Evolutionary conservation across 2,113 vertebrate species (phyloP), one percentile per base, ranked within the genome.

Genomic region (Tiliqua scincoides): DNA sequence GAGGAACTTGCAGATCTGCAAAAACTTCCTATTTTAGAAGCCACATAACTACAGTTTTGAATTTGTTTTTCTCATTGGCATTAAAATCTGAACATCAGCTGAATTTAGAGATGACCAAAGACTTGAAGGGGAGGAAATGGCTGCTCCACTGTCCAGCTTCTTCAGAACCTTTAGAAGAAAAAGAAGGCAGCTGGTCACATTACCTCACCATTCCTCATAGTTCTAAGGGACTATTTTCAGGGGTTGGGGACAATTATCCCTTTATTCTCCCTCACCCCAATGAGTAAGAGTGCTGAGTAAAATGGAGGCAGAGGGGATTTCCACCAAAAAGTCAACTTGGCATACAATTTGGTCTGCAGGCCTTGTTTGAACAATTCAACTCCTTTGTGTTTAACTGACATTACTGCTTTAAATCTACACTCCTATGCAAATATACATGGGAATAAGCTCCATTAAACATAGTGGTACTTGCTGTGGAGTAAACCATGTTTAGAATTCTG

Each of bases 21-120:
- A 30, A 25, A 70, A 62, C 35, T 82, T 85, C 52, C 65, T n/a
- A 62, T 70, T 87, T 87, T 48, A 70, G 21, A 81, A 85, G 78
- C 77, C 30, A 21, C 40, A 37, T 35, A 85, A 68, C 21, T 59
- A 25, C 23, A 52, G 62, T 57, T 81, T 25, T 11, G 27, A 78
- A 40, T 18, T 30, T 43, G 35, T 30, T 62, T 48, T 68, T 71
- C 54, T 62, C 21, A 83, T 35, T 63, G 48, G 73, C 61, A 48
- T 72, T 48, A 62, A 27, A 37, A 71, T 25, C 21, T 6, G 6
- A 87, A 70, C n/a, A 30, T 21, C 72, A 75, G 61, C 52, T 43
- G 12, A 70, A 77, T 70, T 68, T 43, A 77, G 12, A 67, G 21
- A 32, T 17, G 30, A 70, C 21, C 30, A 30, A 73, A 25, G 10